Conservation (phyloP, 2,888 invertebrate genomes). For the Thyatira batis region DNA sequence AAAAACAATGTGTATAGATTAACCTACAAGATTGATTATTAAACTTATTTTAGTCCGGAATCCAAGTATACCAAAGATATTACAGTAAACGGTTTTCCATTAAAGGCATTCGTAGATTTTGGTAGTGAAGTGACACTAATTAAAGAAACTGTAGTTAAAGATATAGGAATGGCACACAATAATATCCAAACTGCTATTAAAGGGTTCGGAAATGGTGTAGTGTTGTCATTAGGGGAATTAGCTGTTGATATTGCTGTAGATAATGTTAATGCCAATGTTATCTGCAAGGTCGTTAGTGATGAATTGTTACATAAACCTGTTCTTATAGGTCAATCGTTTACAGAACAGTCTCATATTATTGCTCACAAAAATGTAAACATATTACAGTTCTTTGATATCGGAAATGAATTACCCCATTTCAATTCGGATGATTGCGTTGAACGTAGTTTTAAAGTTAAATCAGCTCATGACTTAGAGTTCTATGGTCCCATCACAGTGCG, state of each 20-base stretch:
- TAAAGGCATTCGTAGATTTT: conserved; percentile 14
- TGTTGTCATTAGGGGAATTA: conserved; percentile 12
- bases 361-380: background rate
- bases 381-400: conserved; percentile 9
- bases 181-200: conserved; percentile 10
- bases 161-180: conserved; percentile 13
- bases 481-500: background rate
- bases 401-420: conserved; percentile 9
- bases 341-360: conserved; percentile 21
- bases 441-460: background rate
- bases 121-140: conserved; percentile 16
- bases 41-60: background rate
- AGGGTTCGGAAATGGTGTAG: conserved; percentile 22
- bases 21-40: too few species aligned
- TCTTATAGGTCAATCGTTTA: conserved; percentile 20
- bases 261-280: conserved; percentile 13
- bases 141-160: conserved; percentile 2
- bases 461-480: background rate
- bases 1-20: conserved; percentile 7
- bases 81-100: conserved; percentile 4
- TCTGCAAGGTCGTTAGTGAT: conserved; percentile 18
- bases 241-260: conserved; percentile 10
- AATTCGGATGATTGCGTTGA: conserved; percentile 5
- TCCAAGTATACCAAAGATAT: conserved; percentile 14
- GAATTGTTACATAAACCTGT: conserved; percentile 17